Conservation (phyloP, 1,140 invertebrate species). For the Aphelenchoides avenae region DNA sequence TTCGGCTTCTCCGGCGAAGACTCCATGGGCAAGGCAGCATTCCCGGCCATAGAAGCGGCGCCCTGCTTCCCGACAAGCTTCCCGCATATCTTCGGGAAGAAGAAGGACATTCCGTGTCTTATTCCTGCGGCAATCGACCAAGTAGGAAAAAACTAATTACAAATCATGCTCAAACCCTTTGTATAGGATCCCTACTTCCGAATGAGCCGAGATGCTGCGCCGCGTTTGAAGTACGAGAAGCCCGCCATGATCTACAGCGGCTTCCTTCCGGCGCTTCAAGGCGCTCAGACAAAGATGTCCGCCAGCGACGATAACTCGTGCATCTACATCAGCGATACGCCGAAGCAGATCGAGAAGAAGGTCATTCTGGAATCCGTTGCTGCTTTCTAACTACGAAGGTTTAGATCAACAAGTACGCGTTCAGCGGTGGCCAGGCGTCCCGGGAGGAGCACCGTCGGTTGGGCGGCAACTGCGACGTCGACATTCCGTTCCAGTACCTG, state of each 20-base stretch:
- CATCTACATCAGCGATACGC: conserved; percentile 87
- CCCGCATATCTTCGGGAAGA: conserved; percentile 83
- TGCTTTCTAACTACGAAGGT: conserved; percentile 8
- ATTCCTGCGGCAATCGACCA: conserved; percentile 99
- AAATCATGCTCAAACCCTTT: not conserved
- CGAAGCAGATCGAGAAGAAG: conserved; percentile 96
- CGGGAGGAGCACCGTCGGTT: conserved; percentile 81
- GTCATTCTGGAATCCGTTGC: conserved; percentile 55
- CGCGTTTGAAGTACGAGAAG: conserved; percentile 78
- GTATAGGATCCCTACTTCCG: conserved; percentile 88
- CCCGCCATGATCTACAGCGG: conserved; percentile 88
- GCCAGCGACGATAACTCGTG: conserved; percentile 88
- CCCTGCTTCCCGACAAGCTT: conserved; percentile 86
- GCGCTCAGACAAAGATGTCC: conserved; percentile 95
- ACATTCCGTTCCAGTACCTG: conserved; percentile 92
- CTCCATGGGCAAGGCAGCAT: conserved; percentile 91
- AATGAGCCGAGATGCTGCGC: conserved; percentile 94
- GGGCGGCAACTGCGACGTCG: conserved; percentile 91
- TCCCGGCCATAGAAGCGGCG: conserved; percentile 91
- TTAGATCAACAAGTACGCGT: conserved; percentile 94
- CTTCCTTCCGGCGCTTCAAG: conserved; percentile 87
- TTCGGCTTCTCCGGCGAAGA: conserved; percentile 94
- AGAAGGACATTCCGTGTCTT: conserved; percentile 78
- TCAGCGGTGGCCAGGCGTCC: conserved; percentile 88
- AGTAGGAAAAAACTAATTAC: conserved; percentile 59